Base-by-base conservation (phyloP, 2,888 invertebrate species). In the Drosophila aldrichi region DNA sequence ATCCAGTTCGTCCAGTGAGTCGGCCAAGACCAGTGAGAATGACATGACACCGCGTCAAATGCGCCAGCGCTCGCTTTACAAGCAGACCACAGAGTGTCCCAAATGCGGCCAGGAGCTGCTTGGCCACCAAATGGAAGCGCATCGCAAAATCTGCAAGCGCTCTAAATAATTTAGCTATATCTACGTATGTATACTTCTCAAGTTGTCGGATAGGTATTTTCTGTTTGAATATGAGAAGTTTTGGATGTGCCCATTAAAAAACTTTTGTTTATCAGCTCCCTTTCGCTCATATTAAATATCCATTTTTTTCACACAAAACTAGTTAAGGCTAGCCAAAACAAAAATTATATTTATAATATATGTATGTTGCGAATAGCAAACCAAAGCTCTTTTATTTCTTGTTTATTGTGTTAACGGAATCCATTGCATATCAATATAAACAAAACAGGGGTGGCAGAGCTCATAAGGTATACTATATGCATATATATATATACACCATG, bases 31-130 rank as follows among this genome's bases (percentile, higher is more conserved):
- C n/a, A 69, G 43, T 18, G 68, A 54, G 6, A 67, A 63, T 2
- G 65, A 67, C 0, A 16, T 56, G 9, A 82, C 62, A 32, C 89
- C 61, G 10, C 84, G 82, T 2, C 81, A 84, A 59, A 74, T 81
- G 22, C 91, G 93, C 3, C 89, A 89, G 48, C 82, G 83, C 14
- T 77, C 64, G 25, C 74, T 92, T 3, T 81, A 77, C 16, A 91
- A 89, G 49, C 67, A 64, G 2, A 92, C 91, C 0, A 77, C 79
- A 1, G 71, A 87, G 29, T 93, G 93, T 56, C 93, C 93, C 4
- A 88, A 76, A 12, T 93, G 93, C 61, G 91, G 90, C 3, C 66
- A 70, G 14, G 88, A 91, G 43, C 75, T 92, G 3, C 82, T 89
- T n/a, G 81, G 89, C 1, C 77, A 88, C 34, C 76, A 84, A 56